A percentile compares a stretch with the other conserved stretches of the same genome.
phyloP scores from a whole-genome alignment of 2,113 vertebrate genomes.

The Protobothrops mucrosquamatus region DNA sequence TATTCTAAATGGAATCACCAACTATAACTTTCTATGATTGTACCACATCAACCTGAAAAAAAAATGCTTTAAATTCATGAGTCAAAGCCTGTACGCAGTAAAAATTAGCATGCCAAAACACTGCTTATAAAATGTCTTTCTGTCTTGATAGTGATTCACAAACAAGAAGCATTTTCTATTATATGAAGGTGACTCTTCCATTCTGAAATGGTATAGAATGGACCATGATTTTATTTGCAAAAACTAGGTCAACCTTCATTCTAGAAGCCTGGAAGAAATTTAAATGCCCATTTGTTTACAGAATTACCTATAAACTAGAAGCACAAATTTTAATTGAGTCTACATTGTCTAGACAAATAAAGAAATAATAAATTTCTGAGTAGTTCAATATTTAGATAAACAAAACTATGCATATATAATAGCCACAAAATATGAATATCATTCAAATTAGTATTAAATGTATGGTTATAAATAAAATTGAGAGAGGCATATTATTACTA shows the following conservation, averaged over 20 bases:
- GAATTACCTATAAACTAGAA: background rate
- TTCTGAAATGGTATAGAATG: background rate
- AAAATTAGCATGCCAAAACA: background rate
- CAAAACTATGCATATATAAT: background rate
- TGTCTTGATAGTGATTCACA: background rate
- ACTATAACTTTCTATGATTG: background rate
- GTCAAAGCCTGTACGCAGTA: background rate
- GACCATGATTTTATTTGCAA: background rate
- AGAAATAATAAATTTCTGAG: background rate
- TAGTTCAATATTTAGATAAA: background rate
- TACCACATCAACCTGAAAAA: background rate
- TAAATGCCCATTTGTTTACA: constrained; percentile 12
- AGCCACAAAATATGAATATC: background rate
- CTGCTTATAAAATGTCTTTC: background rate
- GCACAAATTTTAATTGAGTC: background rate
- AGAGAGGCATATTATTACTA: background rate
- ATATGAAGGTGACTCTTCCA: background rate
- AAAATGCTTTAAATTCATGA: background rate
- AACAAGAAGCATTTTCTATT: background rate
- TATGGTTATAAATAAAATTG: background rate
- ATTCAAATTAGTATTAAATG: background rate
- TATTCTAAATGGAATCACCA: background rate
- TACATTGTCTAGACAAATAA: background rate
- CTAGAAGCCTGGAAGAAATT: background rate
- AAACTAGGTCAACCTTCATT: background rate